Conservation (phyloP, 1,140 invertebrate species). For the Drosophila yakuba region DNA sequence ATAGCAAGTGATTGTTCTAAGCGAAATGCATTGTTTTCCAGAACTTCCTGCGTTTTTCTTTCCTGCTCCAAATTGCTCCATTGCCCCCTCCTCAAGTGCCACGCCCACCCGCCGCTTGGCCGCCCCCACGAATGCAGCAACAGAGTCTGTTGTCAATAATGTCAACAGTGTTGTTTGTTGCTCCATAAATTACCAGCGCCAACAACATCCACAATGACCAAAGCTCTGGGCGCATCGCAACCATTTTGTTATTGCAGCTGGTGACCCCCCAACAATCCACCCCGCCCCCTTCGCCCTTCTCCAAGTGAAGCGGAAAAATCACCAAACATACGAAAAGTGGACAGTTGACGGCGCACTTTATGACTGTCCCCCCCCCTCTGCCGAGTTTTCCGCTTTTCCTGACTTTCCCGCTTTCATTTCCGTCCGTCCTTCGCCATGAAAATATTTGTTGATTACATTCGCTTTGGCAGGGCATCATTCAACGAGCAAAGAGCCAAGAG, state of each 20-base stretch:
- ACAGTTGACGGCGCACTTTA: constrained; percentile 52
- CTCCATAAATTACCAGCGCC: constrained; percentile 72
- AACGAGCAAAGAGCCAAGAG: constrained; percentile 10
- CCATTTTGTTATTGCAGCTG: constrained; percentile 74
- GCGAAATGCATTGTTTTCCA: too few species aligned
- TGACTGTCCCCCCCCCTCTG: constrained; percentile 28
- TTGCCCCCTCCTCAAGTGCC: constrained; percentile 45
- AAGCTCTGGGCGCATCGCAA: constrained; percentile 5
- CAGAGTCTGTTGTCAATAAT: constrained; percentile 70
- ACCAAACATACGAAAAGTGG: constrained; percentile 35
- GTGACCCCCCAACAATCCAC: constrained; percentile 10
- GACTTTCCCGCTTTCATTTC: neutral
- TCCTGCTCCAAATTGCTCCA: constrained; percentile 56
- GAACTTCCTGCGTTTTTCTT: neutral
- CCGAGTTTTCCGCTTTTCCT: neutral
- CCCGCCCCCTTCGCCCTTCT: neutral
- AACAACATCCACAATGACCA: constrained; percentile 33
- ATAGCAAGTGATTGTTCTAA: too few species aligned
- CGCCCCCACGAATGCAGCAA: constrained; percentile 5
- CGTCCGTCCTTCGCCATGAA: constrained; percentile 20
- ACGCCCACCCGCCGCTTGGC: constrained; percentile 8
- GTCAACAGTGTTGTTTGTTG: constrained; percentile 80
- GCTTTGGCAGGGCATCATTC: constrained; percentile 19
- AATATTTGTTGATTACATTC: constrained; percentile 61
- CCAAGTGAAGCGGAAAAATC: neutral